Percentiles rank a stretch among this genome's conserved stretches.
Evolutionary conservation across 2,113 vertebrate genomes (phyloP).

Genomic region (Triplophysa dalaica): DNA sequence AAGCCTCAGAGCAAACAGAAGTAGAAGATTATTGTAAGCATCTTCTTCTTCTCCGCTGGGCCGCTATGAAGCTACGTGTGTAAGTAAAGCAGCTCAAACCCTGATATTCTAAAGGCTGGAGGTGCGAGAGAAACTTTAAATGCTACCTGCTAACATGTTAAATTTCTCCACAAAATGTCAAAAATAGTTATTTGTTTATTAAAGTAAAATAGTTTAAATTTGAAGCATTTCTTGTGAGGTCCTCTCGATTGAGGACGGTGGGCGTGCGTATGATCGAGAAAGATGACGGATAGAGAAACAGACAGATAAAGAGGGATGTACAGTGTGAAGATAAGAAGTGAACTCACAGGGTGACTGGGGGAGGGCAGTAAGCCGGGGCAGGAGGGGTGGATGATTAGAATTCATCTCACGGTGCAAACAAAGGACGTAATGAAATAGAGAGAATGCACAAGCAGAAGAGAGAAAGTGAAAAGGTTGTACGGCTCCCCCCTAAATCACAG

Average conservation of each 20-base stretch:
- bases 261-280: too few species aligned
- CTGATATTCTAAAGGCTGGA: neutral
- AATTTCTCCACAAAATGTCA: too few species aligned
- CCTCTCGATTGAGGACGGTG: too few species aligned
- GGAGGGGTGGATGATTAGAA: slow-evolving; percentile 74
- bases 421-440: slow-evolving; percentile 73
- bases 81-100: slow-evolving; percentile 24
- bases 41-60: slow-evolving; percentile 56
- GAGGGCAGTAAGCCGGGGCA: slow-evolving; percentile 24
- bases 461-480: slow-evolving; percentile 76
- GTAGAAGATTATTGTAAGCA: slow-evolving; percentile 67
- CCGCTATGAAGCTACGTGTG: neutral
- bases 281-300: too few species aligned
- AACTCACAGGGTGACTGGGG: slow-evolving; percentile 13
- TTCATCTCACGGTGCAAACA: slow-evolving; percentile 80
- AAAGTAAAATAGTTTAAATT: too few species aligned
- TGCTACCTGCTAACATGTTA: too few species aligned
- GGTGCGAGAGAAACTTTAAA: neutral
- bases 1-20: slow-evolving; percentile 72
- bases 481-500: slow-evolving; percentile 67
- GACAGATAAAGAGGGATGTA: neutral
- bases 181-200: too few species aligned
- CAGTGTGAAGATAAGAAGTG: slow-evolving; percentile 29
- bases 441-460: slow-evolving; percentile 49
- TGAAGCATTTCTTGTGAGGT: too few species aligned